Base-by-base conservation (phyloP, 2,888 invertebrate genomes). In the Plusia festucae region DNA sequence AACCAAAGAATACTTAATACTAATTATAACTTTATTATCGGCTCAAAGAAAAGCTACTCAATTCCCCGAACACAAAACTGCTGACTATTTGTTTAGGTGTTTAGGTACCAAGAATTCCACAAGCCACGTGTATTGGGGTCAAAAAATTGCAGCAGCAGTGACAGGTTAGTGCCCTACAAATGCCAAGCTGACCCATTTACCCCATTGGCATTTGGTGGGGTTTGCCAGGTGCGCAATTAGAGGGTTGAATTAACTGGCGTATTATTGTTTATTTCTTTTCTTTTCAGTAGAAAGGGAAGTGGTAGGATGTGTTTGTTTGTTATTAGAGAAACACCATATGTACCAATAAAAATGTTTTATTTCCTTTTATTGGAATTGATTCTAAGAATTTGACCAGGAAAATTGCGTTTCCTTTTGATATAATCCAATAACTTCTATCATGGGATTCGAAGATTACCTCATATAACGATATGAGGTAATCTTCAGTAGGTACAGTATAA, bases 131-230 rank as follows among this genome's bases (percentile, higher is more conserved):
- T 65, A 80, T 73, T 22, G 53, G 15, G 79, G 68, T 60, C 60
- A 73, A 66, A 67, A 65, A 59, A 61, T 1, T 75, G 69, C 76
- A 75, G 61, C 53, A 46, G 30, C 67, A 56, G 69, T 66, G 73
- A 74, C 74, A 64, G 76, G 76, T 75, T 68, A 70, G 11, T 73
- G 82, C 59, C 79, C 79, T 76, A 79, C 82, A 81, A 79, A 79
- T 81, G 77, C 57, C 82, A 81, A 16, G 46, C 62, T 79, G 82
- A 79, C 79, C 82, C 66, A 58, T 57, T 79, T 75, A 55, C 70
- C 60, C 55, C 46, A 56, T 77, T 70, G 79, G 68, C 82, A 79
- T 79, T 79, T 81, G 67, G 53, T 18, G 64, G 65, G 64, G 66
- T 75, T 60, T 63, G 65, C 55, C 66, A 62, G 61, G 70, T 78